Evolutionary conservation across 2,888 invertebrate species (phyloP).

Genomic region (Nezara viridula): DNA sequence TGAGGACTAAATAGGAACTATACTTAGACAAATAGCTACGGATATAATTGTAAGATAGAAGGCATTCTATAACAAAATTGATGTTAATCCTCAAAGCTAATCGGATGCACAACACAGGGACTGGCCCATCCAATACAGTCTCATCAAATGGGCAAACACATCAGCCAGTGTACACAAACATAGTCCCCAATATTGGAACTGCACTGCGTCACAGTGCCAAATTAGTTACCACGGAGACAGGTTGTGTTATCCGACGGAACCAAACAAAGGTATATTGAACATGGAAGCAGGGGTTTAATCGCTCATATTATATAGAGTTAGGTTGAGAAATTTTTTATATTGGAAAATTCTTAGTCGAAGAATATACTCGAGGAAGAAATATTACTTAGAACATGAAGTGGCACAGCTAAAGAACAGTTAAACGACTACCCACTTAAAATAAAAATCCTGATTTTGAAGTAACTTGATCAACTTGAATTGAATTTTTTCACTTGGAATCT

Average conservation of each 20-base stretch:
- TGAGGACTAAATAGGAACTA: too few species aligned
- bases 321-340: too few species aligned
- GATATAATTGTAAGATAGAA: neutral
- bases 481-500: too few species aligned
- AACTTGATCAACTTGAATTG: too few species aligned
- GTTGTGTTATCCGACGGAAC: neutral
- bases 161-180: neutral
- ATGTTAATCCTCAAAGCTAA: neutral
- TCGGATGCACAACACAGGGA: neutral
- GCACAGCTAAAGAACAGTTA: too few species aligned
- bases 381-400: too few species aligned
- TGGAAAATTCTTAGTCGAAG: too few species aligned
- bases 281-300: neutral
- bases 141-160: conserved; percentile 21
- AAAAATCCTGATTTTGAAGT: too few species aligned
- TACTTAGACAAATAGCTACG: too few species aligned
- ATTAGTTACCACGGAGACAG: neutral
- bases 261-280: neutral
- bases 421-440: too few species aligned
- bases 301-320: too few species aligned
- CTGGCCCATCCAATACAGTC: neutral
- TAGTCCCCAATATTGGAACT: neutral
- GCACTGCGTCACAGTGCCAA: neutral
- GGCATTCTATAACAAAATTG: neutral
- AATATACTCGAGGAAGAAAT: too few species aligned